phyloP scores from a whole-genome alignment of 2,113 vertebrate species.

The Petromus typicus region DNA sequence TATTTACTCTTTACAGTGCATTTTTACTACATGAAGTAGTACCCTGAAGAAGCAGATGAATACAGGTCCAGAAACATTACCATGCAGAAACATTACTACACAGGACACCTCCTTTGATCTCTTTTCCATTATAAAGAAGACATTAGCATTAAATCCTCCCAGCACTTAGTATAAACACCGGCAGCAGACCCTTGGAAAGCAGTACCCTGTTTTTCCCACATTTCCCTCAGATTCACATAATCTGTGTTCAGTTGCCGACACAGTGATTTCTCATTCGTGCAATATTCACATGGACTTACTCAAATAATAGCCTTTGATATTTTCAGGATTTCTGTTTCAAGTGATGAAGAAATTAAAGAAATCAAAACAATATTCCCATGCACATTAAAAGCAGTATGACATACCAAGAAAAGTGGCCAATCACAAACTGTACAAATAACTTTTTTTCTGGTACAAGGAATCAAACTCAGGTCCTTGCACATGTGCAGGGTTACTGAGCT shows the following conservation, averaged over 20 bases:
- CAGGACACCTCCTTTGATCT: not conserved
- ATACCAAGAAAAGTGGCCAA: not conserved
- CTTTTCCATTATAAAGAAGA: not conserved
- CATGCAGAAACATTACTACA: rapidly evolving
- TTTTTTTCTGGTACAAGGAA: not conserved
- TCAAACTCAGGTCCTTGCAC: too few relatives aligned
- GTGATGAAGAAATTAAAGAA: not conserved
- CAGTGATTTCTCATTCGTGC: not conserved
- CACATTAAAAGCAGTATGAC: not conserved
- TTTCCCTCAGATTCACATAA: not conserved
- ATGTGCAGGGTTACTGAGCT: too few relatives aligned
- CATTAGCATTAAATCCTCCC: rapidly evolving
- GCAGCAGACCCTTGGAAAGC: rapidly evolving
- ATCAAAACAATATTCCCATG: not conserved
- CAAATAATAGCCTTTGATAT: not conserved
- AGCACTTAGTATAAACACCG: not conserved
- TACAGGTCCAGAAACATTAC: not conserved
- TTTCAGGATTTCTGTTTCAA: not conserved
- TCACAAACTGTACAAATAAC: not conserved
- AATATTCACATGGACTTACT: not conserved
- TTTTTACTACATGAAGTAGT: not conserved
- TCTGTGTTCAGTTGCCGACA: not conserved
- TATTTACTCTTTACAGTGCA: not conserved
- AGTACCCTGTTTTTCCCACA: not conserved
- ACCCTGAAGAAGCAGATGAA: not conserved